These are phyloP conservation scores for Vollenhovia emeryi DNA, from an alignment of 1,140 invertebrate genomes.

Conservation along the genomic window DNA sequence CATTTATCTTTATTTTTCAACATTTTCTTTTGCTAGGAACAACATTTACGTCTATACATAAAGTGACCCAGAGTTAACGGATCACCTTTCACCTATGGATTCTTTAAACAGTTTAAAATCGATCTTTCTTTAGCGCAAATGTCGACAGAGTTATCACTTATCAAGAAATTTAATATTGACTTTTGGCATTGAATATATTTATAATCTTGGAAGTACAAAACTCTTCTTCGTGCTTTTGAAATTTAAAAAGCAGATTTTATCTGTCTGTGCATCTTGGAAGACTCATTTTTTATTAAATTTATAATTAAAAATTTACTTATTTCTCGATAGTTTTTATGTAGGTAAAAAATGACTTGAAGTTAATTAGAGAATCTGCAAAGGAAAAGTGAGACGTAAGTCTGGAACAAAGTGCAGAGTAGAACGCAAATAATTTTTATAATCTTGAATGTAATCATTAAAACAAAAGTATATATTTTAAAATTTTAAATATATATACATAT, in stretches of 20 bases:
- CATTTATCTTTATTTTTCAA: not conserved
- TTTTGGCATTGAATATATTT: not conserved
- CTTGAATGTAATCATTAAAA: not conserved
- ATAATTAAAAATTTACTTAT: not conserved
- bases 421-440: not conserved
- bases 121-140: not conserved
- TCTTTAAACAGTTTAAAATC: not conserved
- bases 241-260: not conserved
- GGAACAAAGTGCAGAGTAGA: not conserved
- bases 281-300: not conserved
- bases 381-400: not conserved
- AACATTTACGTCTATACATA: not conserved
- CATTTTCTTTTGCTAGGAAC: not conserved
- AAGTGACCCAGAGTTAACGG: not conserved
- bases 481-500: not conserved
- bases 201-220: not conserved
- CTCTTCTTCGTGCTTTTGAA: not conserved
- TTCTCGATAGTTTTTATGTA: not conserved
- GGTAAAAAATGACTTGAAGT: not conserved
- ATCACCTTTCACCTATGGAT: constrained; percentile 12
- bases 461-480: not conserved
- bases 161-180: not conserved
- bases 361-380: not conserved
- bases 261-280: not conserved
- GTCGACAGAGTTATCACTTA: not conserved